Evolutionary conservation across 2,797 vertebrate species (phyloP).

Genomic region (Cercopithecus diana): DNA sequence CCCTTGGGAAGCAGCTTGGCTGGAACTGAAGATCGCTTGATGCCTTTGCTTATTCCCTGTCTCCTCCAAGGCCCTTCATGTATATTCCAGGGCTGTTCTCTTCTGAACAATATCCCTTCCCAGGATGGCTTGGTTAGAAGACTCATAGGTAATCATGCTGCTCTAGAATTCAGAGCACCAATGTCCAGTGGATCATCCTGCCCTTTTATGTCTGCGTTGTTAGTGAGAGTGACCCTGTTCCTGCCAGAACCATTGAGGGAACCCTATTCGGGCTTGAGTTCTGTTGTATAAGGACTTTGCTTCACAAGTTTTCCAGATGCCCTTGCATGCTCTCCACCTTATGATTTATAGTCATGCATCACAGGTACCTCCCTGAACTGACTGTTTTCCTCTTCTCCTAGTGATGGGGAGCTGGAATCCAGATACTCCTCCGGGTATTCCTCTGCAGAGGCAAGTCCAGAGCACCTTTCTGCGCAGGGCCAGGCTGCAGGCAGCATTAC

Average conservation of each 20-base stretch:
- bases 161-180: not conserved
- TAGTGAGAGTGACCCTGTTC: not conserved
- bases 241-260: not conserved
- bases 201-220: not conserved
- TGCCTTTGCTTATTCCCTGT: not conserved
- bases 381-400: constrained; percentile 81
- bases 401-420: constrained; percentile 94
- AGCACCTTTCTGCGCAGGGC: constrained; percentile 1
- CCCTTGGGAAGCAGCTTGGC: not conserved
- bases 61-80: not conserved
- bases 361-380: constrained; percentile 33
- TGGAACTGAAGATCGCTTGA: not conserved
- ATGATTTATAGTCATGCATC: not conserved
- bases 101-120: not conserved
- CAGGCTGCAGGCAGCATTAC: constrained; percentile 26
- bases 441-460: constrained; percentile 94
- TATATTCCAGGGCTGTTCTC: constrained; percentile 16
- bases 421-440: constrained; percentile 98
- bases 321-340: constrained; percentile 5
- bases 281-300: not conserved
- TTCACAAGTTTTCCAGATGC: not conserved
- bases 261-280: constrained; percentile 13
- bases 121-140: constrained; percentile 13
- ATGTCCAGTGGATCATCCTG: not conserved
- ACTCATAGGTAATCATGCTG: not conserved